Conservation (phyloP, 1,140 invertebrate genomes). For the Apis cerana region DNA sequence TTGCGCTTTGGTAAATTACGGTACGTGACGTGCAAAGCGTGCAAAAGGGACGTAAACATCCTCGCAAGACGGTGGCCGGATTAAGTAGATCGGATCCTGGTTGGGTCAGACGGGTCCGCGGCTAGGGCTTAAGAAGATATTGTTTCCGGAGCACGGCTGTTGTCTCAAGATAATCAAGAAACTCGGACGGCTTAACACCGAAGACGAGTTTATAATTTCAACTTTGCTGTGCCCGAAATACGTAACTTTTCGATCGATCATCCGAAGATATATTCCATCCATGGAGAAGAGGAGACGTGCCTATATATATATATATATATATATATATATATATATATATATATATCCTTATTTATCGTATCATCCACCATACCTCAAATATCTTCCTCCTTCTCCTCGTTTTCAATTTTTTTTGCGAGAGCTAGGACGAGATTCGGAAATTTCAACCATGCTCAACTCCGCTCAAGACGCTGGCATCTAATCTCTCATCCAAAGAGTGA, state of each 20-base stretch:
- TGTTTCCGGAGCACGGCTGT: slow-evolving; percentile 75
- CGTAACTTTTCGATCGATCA: background rate
- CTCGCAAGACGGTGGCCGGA: slow-evolving; percentile 74
- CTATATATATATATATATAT: too few species aligned
- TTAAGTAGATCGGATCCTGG: slow-evolving; percentile 76
- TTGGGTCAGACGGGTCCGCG: slow-evolving; percentile 73
- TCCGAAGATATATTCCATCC: background rate
- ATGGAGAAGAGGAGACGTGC: too few species aligned
- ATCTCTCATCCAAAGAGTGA: slow-evolving; percentile 47
- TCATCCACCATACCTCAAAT: background rate
- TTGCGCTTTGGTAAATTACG: slow-evolving; percentile 56
- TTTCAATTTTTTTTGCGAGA: background rate
- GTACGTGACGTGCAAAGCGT: slow-evolving; percentile 56
- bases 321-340: too few species aligned
- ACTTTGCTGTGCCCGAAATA: background rate
- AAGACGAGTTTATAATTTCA: slow-evolving; percentile 73
- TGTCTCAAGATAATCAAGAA: slow-evolving; percentile 79
- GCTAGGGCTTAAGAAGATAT: slow-evolving; percentile 75
- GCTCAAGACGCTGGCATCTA: slow-evolving; percentile 10
- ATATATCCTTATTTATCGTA: too few species aligned
- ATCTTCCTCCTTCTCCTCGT: too few species aligned
- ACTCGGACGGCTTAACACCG: slow-evolving; percentile 73
- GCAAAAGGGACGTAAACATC: slow-evolving; percentile 62
- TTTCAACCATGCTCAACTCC: slow-evolving; percentile 25
- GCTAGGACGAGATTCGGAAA: background rate